These are phyloP conservation scores for Bettongia penicillata DNA, from an alignment of 2,113 vertebrate genomes.

Conservation along the genomic window DNA sequence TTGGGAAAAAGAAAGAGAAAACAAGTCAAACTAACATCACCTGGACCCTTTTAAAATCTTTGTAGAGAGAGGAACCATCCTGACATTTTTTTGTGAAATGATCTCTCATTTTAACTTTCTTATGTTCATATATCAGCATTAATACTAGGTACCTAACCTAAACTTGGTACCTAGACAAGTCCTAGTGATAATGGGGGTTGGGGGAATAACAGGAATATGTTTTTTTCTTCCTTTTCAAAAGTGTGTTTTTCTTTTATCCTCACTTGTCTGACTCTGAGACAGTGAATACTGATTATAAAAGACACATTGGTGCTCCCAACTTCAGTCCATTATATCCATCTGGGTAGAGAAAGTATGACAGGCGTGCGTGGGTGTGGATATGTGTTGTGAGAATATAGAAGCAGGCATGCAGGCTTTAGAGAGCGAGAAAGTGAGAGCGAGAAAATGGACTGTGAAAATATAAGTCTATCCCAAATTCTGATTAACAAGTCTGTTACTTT, in stretches of 20 bases:
- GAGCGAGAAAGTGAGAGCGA: conserved; percentile 66
- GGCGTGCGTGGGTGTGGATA: conserved; percentile 60
- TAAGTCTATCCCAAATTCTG: conserved; percentile 75
- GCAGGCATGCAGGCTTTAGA: conserved; percentile 63
- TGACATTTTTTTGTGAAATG: conserved; percentile 50
- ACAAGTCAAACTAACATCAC: conserved; percentile 61
- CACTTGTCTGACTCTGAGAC: conserved; percentile 57
- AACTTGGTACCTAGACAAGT: conserved; percentile 31
- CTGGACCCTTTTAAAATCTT: conserved; percentile 28
- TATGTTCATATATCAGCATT: conserved; percentile 17
- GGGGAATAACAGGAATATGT: conserved; percentile 23
- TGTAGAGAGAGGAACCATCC: conserved; percentile 33
- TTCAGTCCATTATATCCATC: conserved; percentile 78
- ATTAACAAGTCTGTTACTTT: conserved; percentile 72
- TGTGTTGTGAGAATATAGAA: conserved; percentile 50
- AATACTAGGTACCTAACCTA: conserved; percentile 1
- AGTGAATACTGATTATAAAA: conserved; percentile 65
- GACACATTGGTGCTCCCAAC: conserved; percentile 66
- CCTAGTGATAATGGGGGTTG: conserved; percentile 33
- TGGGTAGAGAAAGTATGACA: conserved; percentile 68
- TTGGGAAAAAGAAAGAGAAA: conserved; percentile 57
- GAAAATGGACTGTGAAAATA: conserved; percentile 81
- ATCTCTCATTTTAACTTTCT: conserved; percentile 60
- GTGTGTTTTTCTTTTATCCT: conserved; percentile 55
- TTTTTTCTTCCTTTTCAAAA: conserved; percentile 54